A percentile compares a stretch with the other conserved stretches of the same genome.
Conservation (phyloP, 2,888 invertebrate genomes). For the Camptogramma bilineatum region DNA sequence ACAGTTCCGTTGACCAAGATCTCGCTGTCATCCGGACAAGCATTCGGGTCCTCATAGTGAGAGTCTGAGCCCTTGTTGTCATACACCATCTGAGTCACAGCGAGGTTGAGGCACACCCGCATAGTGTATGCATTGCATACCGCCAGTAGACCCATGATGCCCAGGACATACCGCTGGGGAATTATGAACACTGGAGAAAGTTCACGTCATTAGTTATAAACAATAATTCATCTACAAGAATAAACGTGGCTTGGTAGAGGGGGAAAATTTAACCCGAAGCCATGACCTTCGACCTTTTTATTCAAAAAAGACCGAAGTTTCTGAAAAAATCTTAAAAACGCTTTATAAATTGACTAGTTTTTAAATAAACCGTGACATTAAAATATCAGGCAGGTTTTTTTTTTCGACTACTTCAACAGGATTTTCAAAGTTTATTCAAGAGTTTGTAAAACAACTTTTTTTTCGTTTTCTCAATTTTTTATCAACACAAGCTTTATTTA, state of each 20-base stretch:
- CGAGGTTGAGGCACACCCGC: constrained; percentile 89
- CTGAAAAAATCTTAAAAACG: no score
- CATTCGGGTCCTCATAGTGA: constrained; percentile 65
- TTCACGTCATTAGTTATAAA: constrained; percentile 26
- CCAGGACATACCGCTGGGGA: constrained; percentile 89
- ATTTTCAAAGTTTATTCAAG: no score
- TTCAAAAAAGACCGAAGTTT: no score
- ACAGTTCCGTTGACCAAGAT: constrained; percentile 69
- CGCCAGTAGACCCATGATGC: constrained; percentile 90
- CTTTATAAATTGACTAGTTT: no score
- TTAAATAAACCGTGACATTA: no score
- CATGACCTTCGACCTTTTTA: background rate
- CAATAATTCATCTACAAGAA: constrained; percentile 2
- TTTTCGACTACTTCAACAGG: no score
- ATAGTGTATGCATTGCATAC: constrained; percentile 92
- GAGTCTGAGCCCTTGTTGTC: constrained; percentile 67
- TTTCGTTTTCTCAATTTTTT: no score
- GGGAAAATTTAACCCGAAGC: background rate
- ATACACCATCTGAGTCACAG: constrained; percentile 89
- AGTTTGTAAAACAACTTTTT: no score
- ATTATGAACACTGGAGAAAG: constrained; percentile 85
- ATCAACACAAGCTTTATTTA: no score
- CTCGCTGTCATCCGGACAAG: constrained; percentile 73
- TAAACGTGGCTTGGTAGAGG: background rate
- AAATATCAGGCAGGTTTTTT: no score